Percentiles rank a stretch among this genome's conserved stretches.
Evolutionary conservation across 2,888 invertebrate species (phyloP).

Genomic region (Pherbina coryleti): DNA sequence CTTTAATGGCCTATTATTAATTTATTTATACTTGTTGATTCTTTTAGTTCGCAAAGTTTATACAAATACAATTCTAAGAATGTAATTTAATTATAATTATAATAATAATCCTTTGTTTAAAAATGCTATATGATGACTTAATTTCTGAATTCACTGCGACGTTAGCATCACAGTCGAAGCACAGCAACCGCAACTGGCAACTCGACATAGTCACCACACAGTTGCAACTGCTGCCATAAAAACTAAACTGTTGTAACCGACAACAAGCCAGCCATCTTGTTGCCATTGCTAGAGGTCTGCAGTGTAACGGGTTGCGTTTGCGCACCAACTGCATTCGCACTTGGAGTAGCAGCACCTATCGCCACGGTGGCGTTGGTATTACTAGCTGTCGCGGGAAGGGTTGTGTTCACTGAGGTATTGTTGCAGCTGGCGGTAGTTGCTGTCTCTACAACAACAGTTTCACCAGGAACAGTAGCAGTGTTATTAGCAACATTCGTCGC

Average conservation of each 20-base stretch:
- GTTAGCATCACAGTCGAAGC: background rate
- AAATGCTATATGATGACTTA: background rate
- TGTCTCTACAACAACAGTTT: background rate
- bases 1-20: background rate
- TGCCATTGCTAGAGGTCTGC: background rate
- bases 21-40: background rate
- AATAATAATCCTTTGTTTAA: background rate
- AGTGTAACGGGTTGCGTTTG: background rate
- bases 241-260: conserved; percentile 38
- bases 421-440: background rate
- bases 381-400: background rate
- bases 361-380: background rate
- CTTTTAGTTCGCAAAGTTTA: too few relatives aligned
- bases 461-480: background rate
- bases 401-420: background rate
- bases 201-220: background rate
- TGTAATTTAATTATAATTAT: background rate
- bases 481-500: background rate
- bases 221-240: background rate
- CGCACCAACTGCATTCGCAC: background rate
- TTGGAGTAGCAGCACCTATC: background rate
- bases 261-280: conserved; percentile 22
- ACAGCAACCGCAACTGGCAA: background rate
- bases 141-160: background rate
- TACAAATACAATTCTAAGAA: background rate